Evolutionary conservation across 1,140 invertebrate species (phyloP).

Genomic region (Pseudobourletiella spinata): DNA sequence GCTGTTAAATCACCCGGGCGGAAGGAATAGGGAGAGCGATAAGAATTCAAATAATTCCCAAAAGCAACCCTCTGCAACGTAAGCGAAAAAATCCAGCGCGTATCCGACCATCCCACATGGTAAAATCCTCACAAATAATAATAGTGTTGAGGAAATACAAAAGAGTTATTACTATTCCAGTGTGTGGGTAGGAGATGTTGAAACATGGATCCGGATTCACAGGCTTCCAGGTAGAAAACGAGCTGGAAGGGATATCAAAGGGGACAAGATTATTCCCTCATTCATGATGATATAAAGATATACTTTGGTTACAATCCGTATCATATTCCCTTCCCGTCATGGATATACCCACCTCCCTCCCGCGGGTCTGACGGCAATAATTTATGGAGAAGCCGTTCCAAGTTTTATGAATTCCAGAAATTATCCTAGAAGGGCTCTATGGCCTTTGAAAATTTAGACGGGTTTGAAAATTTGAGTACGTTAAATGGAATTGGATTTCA

Average conservation of each 20-base stretch:
- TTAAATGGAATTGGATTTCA: too few species aligned
- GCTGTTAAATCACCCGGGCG: background rate
- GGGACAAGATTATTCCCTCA: background rate
- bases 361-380: too few species aligned
- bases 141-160: background rate
- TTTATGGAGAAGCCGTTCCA: background rate
- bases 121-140: too few species aligned
- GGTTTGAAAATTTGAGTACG: too few species aligned
- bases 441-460: too few species aligned
- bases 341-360: background rate
- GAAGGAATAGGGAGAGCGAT: background rate
- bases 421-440: background rate
- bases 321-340: too few species aligned
- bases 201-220: slow-evolving; percentile 61
- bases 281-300: background rate
- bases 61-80: background rate
- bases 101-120: too few species aligned
- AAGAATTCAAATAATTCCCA: background rate
- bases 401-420: background rate
- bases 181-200: slow-evolving; percentile 47
- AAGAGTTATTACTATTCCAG: slow-evolving; percentile 47
- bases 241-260: slow-evolving; percentile 41
- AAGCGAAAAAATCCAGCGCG: background rate
- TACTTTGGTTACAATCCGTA: too few species aligned
- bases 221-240: slow-evolving; percentile 57